phyloP scores from a whole-genome alignment of 1,140 invertebrate genomes.

The Eulimnadia texana region DNA sequence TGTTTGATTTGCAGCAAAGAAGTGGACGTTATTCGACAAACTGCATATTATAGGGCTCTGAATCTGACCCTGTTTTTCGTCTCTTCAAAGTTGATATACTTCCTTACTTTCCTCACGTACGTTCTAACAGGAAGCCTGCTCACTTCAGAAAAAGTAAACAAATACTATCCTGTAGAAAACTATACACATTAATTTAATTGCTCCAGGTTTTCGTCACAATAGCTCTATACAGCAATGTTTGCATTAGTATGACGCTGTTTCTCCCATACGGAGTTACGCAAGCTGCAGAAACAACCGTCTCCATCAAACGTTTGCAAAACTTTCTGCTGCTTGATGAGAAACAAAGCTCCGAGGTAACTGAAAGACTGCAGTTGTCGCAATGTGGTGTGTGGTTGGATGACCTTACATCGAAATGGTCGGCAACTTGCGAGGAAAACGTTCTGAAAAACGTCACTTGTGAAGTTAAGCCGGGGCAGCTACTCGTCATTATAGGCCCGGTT shows the following conservation, averaged over 20 bases:
- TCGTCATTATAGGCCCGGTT: constrained; percentile 53
- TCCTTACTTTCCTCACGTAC: constrained; percentile 31
- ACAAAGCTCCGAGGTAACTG: background rate
- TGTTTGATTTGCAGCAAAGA: constrained; percentile 25
- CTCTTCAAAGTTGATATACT: constrained; percentile 32
- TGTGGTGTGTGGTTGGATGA: constrained; percentile 25
- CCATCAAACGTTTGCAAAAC: constrained; percentile 27
- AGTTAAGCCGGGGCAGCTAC: constrained; percentile 29
- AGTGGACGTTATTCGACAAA: constrained; percentile 27
- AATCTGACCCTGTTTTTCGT: constrained; percentile 28
- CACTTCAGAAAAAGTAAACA: constrained; percentile 27
- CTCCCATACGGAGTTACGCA: constrained; percentile 32
- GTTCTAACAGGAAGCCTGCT: constrained; percentile 27
- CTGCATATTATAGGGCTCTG: constrained; percentile 30
- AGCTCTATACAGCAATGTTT: constrained; percentile 32
- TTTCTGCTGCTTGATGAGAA: constrained; percentile 10
- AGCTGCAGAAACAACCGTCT: constrained; percentile 26
- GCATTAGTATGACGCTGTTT: constrained; percentile 31
- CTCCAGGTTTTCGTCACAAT: constrained; percentile 30
- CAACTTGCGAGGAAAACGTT: constrained; percentile 1
- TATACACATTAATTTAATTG: background rate
- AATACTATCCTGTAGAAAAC: background rate
- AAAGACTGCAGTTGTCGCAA: constrained; percentile 30
- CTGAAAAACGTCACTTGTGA: constrained; percentile 26
- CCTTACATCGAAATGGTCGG: constrained; percentile 26